These are phyloP conservation scores for Pungitius pungitius DNA, from an alignment of 2,113 vertebrate species.

Conservation along the genomic window DNA sequence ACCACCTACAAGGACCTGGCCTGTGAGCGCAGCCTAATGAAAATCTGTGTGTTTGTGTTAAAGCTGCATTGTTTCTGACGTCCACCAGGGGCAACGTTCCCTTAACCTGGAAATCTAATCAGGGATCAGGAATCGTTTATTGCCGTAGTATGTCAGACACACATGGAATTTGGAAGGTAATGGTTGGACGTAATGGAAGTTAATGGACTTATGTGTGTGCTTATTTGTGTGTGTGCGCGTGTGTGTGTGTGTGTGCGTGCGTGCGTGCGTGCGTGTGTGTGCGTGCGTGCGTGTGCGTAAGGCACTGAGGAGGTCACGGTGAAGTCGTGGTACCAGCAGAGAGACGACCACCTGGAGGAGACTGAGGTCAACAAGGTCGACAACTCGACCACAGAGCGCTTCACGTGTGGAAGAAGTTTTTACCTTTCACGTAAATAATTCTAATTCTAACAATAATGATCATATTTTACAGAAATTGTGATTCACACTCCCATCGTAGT, in stretches of 20 bases:
- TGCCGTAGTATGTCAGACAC: too few species aligned
- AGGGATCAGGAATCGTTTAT: too few species aligned
- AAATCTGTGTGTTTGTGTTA: too few species aligned
- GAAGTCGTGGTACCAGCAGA: slow-evolving; percentile 86
- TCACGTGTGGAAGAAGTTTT: slow-evolving; percentile 75
- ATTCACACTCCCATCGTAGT: too few species aligned
- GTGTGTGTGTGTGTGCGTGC: neutral
- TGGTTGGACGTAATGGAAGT: too few species aligned
- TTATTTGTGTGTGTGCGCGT: too few species aligned
- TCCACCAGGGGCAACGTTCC: neutral
- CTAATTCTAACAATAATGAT: neutral
- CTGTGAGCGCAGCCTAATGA: slow-evolving; percentile 82
- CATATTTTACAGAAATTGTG: neutral
- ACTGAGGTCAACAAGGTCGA: slow-evolving; percentile 77
- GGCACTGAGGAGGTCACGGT: slow-evolving; percentile 75
- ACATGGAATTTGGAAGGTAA: too few species aligned
- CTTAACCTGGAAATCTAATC: too few species aligned
- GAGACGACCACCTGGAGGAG: slow-evolving; percentile 83
- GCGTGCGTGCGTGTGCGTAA: slow-evolving; percentile 53
- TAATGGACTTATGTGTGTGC: too few species aligned
- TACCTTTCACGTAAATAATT: slow-evolving; percentile 80
- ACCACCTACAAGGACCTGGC: slow-evolving; percentile 80
- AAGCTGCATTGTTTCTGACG: neutral
- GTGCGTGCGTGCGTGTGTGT: neutral
- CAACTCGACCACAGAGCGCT: slow-evolving; percentile 79